Base-by-base conservation (phyloP, 2,888 invertebrate genomes). In the Tipula confusa region DNA sequence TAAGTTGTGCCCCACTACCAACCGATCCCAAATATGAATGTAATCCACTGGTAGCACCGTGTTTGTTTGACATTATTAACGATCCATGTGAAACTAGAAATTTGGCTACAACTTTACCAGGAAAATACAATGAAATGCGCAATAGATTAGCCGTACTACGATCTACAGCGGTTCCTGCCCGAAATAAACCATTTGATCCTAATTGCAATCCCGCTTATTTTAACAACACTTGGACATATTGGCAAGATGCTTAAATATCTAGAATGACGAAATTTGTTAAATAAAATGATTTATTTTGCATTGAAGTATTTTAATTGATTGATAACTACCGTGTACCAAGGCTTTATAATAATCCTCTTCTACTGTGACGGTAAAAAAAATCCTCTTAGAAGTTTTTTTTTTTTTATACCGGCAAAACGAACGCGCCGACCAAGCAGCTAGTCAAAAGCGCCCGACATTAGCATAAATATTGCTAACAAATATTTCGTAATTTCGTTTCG, bases 161-260 rank as follows among this genome's bases (percentile, higher is more conserved):
- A 13, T n/a, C 87, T 64, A 89, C 89, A 0, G 89, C 91, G 0
- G 83, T 90, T 15, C 87, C 88, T 0, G 88, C 91, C 0, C 89
- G 88, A 83, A 92, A 92, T 84, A 85, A 89, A 0, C 89, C 90
- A 0, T 86, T 87, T 0, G 91, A 91, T 85, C 88, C 89, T 0
- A 88, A 88, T 1, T 90, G 91, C 0, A 89, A 93, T 88, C 93
- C 93, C 0, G 86, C 86, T 0, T 85, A 88, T 4, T 92, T 91
- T 89, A 90, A 92, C 83, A 89, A 90, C 83, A 90, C 91, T 0
- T 93, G 93, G 93, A 90, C 90, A 1, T 90, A 89, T 85, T 93
- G 93, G 93, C 87, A 89, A 86, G 92, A 93, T 83, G 86, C 15
- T 43, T 15, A 15, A 43, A 15, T 2, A 33, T 33, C n/a, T n/a